Conservation (phyloP, 2,888 invertebrate species). For the Anarsia innoxiella region DNA sequence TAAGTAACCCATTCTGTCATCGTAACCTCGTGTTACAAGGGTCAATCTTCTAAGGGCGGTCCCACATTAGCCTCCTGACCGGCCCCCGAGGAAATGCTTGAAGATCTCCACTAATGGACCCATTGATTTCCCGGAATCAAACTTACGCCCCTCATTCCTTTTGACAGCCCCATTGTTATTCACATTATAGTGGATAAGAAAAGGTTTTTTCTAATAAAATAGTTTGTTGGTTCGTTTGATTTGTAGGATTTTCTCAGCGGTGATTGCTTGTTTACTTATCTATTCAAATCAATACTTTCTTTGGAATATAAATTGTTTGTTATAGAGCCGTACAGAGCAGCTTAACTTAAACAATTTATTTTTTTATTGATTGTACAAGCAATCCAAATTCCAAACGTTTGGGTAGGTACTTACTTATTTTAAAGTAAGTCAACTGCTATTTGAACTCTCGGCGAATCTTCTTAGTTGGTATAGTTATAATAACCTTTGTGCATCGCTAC, state of each 20-base stretch:
- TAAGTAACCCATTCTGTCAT: constrained; percentile 6
- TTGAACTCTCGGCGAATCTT: no score
- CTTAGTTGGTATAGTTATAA: no score
- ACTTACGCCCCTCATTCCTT: constrained; percentile 32
- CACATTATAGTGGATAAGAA: constrained; percentile 6
- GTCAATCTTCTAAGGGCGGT: constrained; percentile 53
- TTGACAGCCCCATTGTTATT: constrained; percentile 29
- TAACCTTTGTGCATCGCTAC: no score
- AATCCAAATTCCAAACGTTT: no score
- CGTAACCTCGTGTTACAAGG: constrained; percentile 22
- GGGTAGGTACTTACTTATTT: no score
- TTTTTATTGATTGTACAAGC: no score
- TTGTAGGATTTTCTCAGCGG: constrained; percentile 2
- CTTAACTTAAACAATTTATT: no score
- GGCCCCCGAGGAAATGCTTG: constrained; percentile 52
- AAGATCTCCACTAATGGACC: constrained; percentile 56
- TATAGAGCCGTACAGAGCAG: no score
- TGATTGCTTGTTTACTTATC: no score
- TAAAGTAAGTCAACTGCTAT: no score
- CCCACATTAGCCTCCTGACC: constrained; percentile 56
- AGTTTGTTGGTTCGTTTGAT: constrained; percentile 6
- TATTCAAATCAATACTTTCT: no score
- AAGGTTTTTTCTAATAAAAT: constrained; percentile 10
- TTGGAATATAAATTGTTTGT: no score
- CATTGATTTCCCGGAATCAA: constrained; percentile 55